Evolutionary conservation across 2,888 invertebrate genomes (phyloP).

Genomic region (Volucella inflata): DNA sequence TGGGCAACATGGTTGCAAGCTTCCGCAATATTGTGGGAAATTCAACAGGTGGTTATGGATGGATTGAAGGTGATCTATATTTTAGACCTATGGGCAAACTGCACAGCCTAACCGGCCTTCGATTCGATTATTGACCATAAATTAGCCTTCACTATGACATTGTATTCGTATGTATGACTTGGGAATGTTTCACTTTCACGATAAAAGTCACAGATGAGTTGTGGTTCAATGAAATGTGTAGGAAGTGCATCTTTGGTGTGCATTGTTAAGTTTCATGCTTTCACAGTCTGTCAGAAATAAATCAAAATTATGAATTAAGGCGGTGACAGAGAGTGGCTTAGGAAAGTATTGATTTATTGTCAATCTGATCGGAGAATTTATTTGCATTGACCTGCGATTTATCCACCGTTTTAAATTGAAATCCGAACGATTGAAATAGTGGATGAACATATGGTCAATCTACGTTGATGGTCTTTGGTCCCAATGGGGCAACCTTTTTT

Average conservation of each 20-base stretch:
- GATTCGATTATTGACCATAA: neutral
- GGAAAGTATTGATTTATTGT: too few species aligned
- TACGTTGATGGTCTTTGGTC: too few species aligned
- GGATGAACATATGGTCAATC: too few species aligned
- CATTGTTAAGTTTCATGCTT: conserved; percentile 25
- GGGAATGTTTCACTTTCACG: conserved; percentile 20
- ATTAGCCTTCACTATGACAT: neutral
- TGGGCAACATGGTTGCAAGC: conserved; percentile 27
- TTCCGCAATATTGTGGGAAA: neutral
- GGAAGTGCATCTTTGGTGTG: too few species aligned
- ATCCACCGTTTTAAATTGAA: too few species aligned
- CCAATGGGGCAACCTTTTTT: too few species aligned
- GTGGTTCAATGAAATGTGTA: neutral
- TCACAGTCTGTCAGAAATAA: conserved; percentile 20
- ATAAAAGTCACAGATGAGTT: conserved; percentile 21
- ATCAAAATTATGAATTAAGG: conserved; percentile 1
- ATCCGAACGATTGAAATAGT: too few species aligned
- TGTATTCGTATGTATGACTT: neutral
- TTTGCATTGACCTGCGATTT: too few species aligned
- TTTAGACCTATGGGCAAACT: neutral
- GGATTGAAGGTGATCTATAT: neutral
- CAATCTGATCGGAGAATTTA: too few species aligned
- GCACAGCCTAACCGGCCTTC: neutral
- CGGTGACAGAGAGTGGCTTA: neutral
- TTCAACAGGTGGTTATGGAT: conserved; percentile 8